Conservation (phyloP, 2,797 vertebrate species). For the Bufotes viridis region DNA sequence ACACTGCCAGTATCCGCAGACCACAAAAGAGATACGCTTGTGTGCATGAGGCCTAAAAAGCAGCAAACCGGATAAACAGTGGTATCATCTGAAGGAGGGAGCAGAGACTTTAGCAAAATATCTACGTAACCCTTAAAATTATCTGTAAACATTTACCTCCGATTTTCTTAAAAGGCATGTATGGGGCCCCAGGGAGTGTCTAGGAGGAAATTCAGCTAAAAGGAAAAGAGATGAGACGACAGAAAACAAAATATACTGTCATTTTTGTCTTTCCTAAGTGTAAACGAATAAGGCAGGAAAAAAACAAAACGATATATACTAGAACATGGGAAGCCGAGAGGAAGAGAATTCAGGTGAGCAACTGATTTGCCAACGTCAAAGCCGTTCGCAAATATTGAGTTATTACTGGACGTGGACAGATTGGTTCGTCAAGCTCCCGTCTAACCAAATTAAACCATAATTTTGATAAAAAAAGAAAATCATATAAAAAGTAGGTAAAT, state of each 20-base stretch:
- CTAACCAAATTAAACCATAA: too few relatives aligned
- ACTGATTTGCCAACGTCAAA: background rate
- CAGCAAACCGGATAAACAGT: too few relatives aligned
- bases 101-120: background rate
- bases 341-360: background rate
- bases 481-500: background rate
- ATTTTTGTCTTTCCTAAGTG: background rate
- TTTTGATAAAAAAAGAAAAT: too few relatives aligned
- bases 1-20: too few relatives aligned
- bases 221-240: background rate
- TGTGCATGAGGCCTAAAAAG: background rate
- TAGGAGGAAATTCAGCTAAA: slow-evolving; percentile 10
- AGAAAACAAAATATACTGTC: background rate
- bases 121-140: background rate
- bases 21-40: too few relatives aligned
- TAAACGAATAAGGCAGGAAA: background rate
- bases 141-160: background rate
- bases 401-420: background rate
- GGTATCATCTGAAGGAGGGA: background rate
- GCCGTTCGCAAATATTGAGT: background rate
- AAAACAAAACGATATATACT: background rate
- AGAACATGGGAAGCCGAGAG: background rate
- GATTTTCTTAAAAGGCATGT: background rate
- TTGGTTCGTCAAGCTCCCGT: background rate
- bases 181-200: background rate